phyloP scores from a whole-genome alignment of 2,888 invertebrate genomes.

The Habrosyne pyritoides region DNA sequence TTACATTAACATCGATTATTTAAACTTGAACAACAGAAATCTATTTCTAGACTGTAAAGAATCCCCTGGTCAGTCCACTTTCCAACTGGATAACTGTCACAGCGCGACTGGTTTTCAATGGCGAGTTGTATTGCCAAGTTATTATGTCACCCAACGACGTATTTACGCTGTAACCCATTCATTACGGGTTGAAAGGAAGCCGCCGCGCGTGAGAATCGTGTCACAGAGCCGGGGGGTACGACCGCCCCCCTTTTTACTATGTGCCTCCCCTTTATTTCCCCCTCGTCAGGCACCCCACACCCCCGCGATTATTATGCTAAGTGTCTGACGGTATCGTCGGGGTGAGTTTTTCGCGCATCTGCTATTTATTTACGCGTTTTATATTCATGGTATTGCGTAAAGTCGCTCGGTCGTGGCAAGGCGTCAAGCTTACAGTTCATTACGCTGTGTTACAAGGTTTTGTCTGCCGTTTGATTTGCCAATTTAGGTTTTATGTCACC shows the following conservation, averaged over 20 bases:
- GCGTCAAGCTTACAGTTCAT: slow-evolving; percentile 76
- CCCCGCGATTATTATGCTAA: slow-evolving; percentile 81
- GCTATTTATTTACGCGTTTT: slow-evolving; percentile 83
- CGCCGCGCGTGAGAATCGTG: slow-evolving; percentile 81
- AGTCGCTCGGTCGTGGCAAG: slow-evolving; percentile 64
- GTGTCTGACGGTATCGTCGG: slow-evolving; percentile 75
- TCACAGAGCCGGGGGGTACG: slow-evolving; percentile 62
- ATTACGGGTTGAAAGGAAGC: slow-evolving; percentile 77
- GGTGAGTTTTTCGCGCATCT: slow-evolving; percentile 83
- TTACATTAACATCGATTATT: neutral
- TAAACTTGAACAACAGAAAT: slow-evolving; percentile 25
- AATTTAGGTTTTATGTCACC: slow-evolving; percentile 40
- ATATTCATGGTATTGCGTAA: slow-evolving; percentile 79
- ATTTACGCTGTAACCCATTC: slow-evolving; percentile 76
- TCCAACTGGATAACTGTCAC: slow-evolving; percentile 44
- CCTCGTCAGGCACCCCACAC: slow-evolving; percentile 31
- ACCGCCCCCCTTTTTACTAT: slow-evolving; percentile 34
- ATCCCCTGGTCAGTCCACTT: slow-evolving; percentile 51
- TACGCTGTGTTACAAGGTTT: slow-evolving; percentile 62
- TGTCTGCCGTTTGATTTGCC: slow-evolving; percentile 32
- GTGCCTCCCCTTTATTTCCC: slow-evolving; percentile 34
- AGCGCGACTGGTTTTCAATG: slow-evolving; percentile 62
- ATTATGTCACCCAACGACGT: slow-evolving; percentile 68
- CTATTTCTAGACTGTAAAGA: slow-evolving; percentile 32
- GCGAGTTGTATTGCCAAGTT: slow-evolving; percentile 40